phyloP scores from a whole-genome alignment of 2,797 vertebrate species.

The Protonibea diacanthus region DNA sequence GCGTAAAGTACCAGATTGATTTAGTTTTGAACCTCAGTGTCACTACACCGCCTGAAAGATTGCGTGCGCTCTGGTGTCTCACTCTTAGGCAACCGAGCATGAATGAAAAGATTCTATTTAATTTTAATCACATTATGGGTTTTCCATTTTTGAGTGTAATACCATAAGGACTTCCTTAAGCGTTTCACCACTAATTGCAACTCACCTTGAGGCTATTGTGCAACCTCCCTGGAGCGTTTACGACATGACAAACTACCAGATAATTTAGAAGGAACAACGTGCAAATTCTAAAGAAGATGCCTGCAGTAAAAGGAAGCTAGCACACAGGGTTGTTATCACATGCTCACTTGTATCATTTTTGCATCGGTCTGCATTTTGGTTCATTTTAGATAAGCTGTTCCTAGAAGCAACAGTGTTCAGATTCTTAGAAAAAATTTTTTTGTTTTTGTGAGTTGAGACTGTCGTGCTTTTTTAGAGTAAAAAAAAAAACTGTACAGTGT shows the following conservation, averaged over 20 bases:
- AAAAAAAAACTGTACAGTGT: not conserved
- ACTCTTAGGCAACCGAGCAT: not conserved
- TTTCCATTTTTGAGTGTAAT: constrained; percentile 7
- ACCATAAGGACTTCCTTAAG: not conserved
- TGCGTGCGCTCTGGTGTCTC: not conserved
- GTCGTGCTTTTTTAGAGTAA: not conserved
- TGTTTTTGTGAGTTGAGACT: not conserved
- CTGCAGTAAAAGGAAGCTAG: constrained; percentile 42
- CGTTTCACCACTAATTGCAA: constrained; percentile 19
- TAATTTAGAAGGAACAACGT: constrained; percentile 34
- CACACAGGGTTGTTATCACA: constrained; percentile 7
- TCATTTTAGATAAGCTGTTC: constrained; percentile 52
- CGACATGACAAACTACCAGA: constrained; percentile 31
- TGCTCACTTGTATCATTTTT: constrained; percentile 19
- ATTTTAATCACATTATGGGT: not conserved
- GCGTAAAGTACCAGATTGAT: not conserved
- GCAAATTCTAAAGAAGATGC: constrained; percentile 32
- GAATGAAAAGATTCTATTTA: not conserved
- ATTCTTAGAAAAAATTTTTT: constrained; percentile 57
- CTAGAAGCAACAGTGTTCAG: constrained; percentile 14
- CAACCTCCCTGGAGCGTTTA: constrained; percentile 22
- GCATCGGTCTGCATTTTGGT: constrained; percentile 16
- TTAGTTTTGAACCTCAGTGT: not conserved
- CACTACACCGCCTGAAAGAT: not conserved
- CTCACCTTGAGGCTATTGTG: constrained; percentile 16